Conservation (phyloP, 2,113 vertebrate species). For the Calidris pygmaea region DNA sequence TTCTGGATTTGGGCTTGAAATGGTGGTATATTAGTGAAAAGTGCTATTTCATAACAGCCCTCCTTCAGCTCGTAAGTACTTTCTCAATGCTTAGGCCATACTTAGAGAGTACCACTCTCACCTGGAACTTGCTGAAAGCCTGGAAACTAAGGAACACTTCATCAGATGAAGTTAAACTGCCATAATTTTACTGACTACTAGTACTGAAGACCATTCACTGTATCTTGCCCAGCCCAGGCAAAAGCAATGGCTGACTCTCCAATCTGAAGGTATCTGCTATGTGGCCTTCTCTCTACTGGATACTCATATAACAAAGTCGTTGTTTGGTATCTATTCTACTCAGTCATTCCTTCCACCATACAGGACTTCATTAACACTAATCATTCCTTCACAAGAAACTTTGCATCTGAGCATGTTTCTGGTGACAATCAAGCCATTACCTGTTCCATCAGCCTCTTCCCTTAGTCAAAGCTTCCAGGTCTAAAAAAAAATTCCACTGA, state of each 20-base stretch:
- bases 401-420: background rate
- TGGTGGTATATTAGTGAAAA: background rate
- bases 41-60: background rate
- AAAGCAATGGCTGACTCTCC: background rate
- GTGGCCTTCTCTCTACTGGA: background rate
- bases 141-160: background rate
- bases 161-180: background rate
- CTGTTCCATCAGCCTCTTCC: background rate
- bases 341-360: background rate
- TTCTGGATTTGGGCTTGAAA: background rate
- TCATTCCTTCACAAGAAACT: background rate
- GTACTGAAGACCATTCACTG: background rate
- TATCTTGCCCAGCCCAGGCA: background rate
- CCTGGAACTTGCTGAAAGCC: background rate
- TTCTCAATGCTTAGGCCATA: background rate
- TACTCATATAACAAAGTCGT: background rate
- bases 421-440: background rate
- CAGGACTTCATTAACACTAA: background rate
- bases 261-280: background rate
- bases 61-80: background rate
- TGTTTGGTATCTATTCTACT: background rate
- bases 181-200: background rate
- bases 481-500: background rate
- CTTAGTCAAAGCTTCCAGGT: background rate
- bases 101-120: background rate